phyloP scores from a whole-genome alignment of 2,797 vertebrate genomes.

The Cottoperca gobio region DNA sequence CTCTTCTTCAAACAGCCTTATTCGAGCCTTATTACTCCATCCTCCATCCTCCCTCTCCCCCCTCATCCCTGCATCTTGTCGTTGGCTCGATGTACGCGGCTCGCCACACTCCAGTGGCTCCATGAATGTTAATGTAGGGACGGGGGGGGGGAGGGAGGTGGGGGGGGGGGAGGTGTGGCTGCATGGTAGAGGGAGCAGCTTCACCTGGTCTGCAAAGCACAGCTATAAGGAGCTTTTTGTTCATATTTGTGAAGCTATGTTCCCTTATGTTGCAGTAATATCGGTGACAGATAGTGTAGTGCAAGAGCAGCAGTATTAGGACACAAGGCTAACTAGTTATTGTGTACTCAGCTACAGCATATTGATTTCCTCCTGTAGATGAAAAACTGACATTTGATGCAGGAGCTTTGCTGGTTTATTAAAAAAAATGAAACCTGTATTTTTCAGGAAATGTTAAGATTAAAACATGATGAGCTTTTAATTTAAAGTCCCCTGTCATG shows the following conservation, averaged over 20 bases:
- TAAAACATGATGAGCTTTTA: not conserved
- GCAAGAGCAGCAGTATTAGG: constrained; percentile 20
- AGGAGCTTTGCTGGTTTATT: not conserved
- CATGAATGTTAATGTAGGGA: constrained; percentile 86
- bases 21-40: constrained; percentile 35
- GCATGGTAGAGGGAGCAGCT: constrained; percentile 42
- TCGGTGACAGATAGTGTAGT: constrained; percentile 11
- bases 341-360: constrained; percentile 14
- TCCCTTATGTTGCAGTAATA: constrained; percentile 14
- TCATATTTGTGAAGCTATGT: constrained; percentile 15
- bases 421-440: not conserved
- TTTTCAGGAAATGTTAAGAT: not conserved
- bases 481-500: not conserved
- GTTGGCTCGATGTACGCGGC: constrained; percentile 68
- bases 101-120: constrained; percentile 82
- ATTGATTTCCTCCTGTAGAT: constrained; percentile 36
- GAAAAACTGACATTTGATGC: constrained; percentile 15
- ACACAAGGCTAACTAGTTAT: constrained; percentile 13
- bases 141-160: constrained; percentile 7
- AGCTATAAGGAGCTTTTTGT: constrained; percentile 41
- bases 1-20: constrained; percentile 35
- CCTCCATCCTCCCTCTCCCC: constrained; percentile 8
- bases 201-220: constrained; percentile 69
- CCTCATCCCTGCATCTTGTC: constrained; percentile 65
- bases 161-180: not conserved